A percentile compares a stretch with the other conserved stretches of the same genome.
Conservation (phyloP, 2,113 vertebrate genomes). For the Amazona vittata region DNA sequence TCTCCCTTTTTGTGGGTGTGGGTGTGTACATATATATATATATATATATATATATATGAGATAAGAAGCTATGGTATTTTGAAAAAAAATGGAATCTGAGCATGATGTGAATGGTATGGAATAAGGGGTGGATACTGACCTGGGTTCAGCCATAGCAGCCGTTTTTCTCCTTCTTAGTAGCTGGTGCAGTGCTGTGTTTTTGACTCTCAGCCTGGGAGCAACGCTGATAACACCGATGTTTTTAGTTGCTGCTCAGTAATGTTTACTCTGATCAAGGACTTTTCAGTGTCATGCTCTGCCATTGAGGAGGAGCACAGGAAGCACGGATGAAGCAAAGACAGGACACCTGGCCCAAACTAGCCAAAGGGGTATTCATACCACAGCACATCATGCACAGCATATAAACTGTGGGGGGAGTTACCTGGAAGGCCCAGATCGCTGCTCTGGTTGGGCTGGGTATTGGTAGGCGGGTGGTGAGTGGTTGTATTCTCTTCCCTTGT, state of each 20-base stretch:
- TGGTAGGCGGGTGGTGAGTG: fast-evolving
- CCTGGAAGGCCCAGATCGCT: not conserved
- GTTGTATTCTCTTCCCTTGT: not conserved
- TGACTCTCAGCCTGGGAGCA: not conserved
- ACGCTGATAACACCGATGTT: not conserved
- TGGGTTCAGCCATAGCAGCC: not conserved
- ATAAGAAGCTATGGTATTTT: not conserved
- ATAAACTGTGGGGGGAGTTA: not conserved
- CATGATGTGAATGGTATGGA: not conserved
- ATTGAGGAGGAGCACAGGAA: not conserved
- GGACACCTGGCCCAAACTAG: not conserved
- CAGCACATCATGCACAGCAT: not conserved
- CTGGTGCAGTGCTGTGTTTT: not conserved
- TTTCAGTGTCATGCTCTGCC: not conserved
- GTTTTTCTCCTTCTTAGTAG: not conserved
- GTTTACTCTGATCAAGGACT: not conserved
- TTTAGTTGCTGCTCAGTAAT: not conserved
- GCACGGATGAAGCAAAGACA: not conserved
- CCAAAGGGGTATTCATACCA: not conserved
- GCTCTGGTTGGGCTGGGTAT: not conserved
- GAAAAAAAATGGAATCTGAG: not conserved
- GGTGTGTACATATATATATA: too few relatives aligned
- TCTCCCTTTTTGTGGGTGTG: not conserved
- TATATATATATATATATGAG: not conserved
- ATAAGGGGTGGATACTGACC: not conserved